These are phyloP conservation scores for Arnoldichthys spilopterus DNA, from an alignment of 2,797 vertebrate genomes.

Conservation along the genomic window DNA sequence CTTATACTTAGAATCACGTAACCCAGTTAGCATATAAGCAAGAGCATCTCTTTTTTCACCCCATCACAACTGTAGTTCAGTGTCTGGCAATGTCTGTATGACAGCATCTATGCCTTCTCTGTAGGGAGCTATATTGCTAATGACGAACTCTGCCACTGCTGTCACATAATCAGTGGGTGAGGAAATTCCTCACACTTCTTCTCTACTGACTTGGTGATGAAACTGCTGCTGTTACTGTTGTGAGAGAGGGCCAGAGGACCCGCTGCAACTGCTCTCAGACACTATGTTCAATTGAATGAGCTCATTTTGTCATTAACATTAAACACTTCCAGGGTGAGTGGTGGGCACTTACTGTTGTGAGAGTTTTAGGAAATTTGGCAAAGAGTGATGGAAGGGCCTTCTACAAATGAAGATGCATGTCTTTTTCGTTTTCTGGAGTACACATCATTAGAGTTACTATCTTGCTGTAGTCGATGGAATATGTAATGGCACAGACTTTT, in stretches of 20 bases:
- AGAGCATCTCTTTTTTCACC: slow-evolving; percentile 24
- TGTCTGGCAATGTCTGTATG: slow-evolving; percentile 39
- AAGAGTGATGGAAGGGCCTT: slow-evolving; percentile 25
- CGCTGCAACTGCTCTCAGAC: slow-evolving; percentile 26
- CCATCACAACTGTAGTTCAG: slow-evolving; percentile 40
- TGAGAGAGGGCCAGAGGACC: slow-evolving; percentile 7
- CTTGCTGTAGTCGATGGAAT: slow-evolving; percentile 47
- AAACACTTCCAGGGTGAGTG: slow-evolving; percentile 23
- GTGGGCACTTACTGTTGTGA: slow-evolving; percentile 21
- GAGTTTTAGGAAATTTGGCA: slow-evolving; percentile 21
- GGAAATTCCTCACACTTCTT: slow-evolving; percentile 62
- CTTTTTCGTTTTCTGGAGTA: slow-evolving; percentile 29
- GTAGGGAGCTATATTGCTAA: slow-evolving; percentile 46
- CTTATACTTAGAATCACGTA: slow-evolving; percentile 17
- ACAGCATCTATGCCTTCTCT: slow-evolving; percentile 24
- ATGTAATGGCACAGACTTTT: slow-evolving; percentile 47
- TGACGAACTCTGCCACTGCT: slow-evolving; percentile 36
- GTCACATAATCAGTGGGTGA: slow-evolving; percentile 55
- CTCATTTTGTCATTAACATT: slow-evolving; percentile 42
- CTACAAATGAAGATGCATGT: slow-evolving; percentile 19
- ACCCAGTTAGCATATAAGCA: slow-evolving; percentile 4
- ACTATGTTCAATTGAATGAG: slow-evolving; percentile 31
- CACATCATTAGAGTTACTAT: slow-evolving; percentile 41
- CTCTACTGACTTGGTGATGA: slow-evolving; percentile 66
- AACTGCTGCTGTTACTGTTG: slow-evolving; percentile 54